Evolutionary conservation across 2,888 invertebrate genomes (phyloP).

Genomic region (Cheilosia vulpina): DNA sequence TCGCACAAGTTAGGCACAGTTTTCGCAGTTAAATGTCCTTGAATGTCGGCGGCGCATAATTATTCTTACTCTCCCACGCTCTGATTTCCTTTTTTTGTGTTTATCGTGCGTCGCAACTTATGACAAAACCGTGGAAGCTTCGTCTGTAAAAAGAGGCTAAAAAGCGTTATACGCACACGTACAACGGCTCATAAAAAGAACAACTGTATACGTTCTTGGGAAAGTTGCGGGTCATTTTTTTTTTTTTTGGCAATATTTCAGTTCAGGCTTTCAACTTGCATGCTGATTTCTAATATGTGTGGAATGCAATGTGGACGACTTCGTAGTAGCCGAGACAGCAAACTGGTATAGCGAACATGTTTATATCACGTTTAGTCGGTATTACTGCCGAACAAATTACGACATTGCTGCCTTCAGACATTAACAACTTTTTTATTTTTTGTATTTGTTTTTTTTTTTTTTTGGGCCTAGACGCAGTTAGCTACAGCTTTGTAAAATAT

Average conservation of each 20-base stretch:
- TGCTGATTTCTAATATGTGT: slow-evolving; percentile 14
- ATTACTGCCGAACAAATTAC: slow-evolving; percentile 4
- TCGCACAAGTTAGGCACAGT: background rate
- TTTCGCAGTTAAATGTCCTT: slow-evolving; percentile 8
- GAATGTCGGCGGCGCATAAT: background rate
- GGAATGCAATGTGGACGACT: slow-evolving; percentile 4
- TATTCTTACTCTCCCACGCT: slow-evolving; percentile 10
- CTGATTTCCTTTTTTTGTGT: background rate
- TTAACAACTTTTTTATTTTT: background rate
- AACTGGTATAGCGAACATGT: slow-evolving; percentile 16
- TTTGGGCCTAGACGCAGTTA: background rate
- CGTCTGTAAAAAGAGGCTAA: background rate
- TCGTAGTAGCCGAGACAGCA: background rate
- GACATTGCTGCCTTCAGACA: slow-evolving; percentile 9
- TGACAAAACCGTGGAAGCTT: background rate
- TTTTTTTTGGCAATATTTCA: slow-evolving; percentile 6
- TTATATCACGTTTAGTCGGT: slow-evolving; percentile 1
- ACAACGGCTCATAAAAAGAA: background rate
- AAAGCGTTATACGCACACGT: background rate
- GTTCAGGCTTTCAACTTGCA: background rate
- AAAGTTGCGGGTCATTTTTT: background rate
- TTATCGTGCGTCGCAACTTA: background rate
- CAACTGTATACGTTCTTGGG: background rate
- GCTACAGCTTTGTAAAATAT: slow-evolving; percentile 2
- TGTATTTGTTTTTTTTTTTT: no score